These are phyloP conservation scores for Agrotis exclamationis DNA, from an alignment of 2,888 invertebrate species.

Conservation along the genomic window DNA sequence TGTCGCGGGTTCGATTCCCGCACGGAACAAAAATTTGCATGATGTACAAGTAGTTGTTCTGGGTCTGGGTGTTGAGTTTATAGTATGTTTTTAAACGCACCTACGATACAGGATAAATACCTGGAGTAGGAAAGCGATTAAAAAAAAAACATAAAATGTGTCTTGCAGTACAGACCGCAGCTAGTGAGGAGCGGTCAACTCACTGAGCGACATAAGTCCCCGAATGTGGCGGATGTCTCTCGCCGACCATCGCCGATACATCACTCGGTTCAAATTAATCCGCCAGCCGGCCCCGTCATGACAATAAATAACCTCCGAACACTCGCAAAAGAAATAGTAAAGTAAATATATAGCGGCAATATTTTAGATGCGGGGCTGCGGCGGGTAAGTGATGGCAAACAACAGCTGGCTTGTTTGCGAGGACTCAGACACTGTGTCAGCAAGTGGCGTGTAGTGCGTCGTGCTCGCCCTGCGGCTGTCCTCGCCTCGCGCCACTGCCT, in stretches of 20 bases:
- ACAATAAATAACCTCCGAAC: conserved; percentile 64
- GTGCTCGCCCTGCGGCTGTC: not conserved
- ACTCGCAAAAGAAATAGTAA: conserved; percentile 58
- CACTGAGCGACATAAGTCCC: too few relatives aligned
- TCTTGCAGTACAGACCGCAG: too few relatives aligned
- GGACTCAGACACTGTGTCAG: conserved; percentile 17
- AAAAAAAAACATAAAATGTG: too few relatives aligned
- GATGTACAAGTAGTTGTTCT: too few relatives aligned
- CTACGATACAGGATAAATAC: too few relatives aligned
- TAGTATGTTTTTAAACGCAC: too few relatives aligned
- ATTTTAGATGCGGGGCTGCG: conserved; percentile 30
- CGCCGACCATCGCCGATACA: conserved; percentile 35
- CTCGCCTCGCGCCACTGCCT: not conserved
- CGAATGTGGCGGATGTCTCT: not conserved
- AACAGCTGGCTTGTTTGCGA: conserved; percentile 32
- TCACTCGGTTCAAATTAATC: conserved; percentile 59
- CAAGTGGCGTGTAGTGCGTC: conserved; percentile 18
- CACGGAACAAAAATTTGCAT: too few relatives aligned
- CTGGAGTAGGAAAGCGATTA: too few relatives aligned
- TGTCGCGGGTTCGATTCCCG: too few relatives aligned
- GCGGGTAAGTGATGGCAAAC: conserved; percentile 47
- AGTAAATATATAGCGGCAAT: conserved; percentile 48
- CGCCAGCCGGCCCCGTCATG: conserved; percentile 18
- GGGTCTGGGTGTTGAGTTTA: too few relatives aligned
- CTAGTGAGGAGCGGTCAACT: too few relatives aligned